These are phyloP conservation scores for Epizoanthus rinbou DNA, from an alignment of 92 coral and sea anemone species.

Conservation along the genomic window DNA sequence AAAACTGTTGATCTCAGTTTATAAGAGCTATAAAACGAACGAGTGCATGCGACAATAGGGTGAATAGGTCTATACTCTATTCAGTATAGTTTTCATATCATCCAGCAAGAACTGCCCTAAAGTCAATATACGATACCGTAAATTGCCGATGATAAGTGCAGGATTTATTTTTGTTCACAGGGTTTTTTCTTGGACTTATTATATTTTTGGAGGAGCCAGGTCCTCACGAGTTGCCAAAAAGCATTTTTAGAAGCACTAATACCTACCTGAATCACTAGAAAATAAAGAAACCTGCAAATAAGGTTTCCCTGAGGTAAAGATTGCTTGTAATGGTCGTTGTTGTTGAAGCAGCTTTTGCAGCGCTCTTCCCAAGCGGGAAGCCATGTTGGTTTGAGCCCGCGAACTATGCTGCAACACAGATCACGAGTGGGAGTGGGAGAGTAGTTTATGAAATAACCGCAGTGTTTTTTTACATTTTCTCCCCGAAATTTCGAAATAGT, in stretches of 20 bases:
- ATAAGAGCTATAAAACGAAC: no score
- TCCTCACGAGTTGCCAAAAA: no score
- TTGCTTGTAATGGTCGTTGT: background rate
- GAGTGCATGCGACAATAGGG: no score
- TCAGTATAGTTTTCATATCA: no score
- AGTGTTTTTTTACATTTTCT: background rate
- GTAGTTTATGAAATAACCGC: background rate
- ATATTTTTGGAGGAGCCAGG: no score
- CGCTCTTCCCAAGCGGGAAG: conserved; percentile 3
- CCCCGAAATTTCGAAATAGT: background rate
- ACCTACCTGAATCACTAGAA: conserved; percentile 32
- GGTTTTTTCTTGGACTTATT: no score
- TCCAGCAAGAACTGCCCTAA: no score
- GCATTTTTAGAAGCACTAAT: background rate
- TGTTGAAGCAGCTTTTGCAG: conserved; percentile 2
- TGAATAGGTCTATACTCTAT: no score
- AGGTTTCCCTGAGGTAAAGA: background rate
- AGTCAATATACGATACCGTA: no score
- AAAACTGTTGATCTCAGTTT: no score
- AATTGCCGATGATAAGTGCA: no score
- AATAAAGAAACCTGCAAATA: background rate
- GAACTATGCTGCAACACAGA: background rate
- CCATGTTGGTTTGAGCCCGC: conserved; percentile 45
- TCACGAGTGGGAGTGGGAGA: background rate
- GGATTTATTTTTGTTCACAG: no score